Evolutionary conservation across 2,797 vertebrate genomes (phyloP), one percentile per base, ranked within the genome.

Genomic region (Siniperca obscura): DNA sequence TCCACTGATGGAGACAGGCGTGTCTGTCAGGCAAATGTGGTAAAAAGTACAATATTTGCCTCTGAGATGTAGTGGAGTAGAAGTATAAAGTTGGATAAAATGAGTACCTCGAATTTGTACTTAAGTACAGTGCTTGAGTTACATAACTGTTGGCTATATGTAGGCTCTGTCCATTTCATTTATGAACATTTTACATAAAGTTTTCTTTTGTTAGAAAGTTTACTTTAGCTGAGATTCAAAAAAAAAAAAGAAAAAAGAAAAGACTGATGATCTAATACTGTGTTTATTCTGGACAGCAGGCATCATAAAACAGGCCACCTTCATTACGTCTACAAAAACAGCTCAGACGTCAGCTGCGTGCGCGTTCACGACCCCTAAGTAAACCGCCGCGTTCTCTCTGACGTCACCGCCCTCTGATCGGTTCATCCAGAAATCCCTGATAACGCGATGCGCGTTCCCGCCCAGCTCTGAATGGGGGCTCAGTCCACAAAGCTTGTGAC

Each of bases 371-470:
- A n/a, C 38, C 17, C 2, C 1, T 22, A 46, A 14, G 73, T 70
- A 42, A 62, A 62, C 42, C 25, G 11, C 36, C 56, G 66, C 80
- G 81, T 65, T 19, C 70, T 46, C 78, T 84, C 74, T 91, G 93
- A 93, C 92, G 94, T 93, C 92, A 93, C 57, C 67, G 70, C 81
- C 84, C 65, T 79, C 74, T 60, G 88, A 87, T 90, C 36, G 36
- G 36, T 36, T 36, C 82, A 78, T 66, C 83, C 87, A 5, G 91
- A 94, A 94, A 93, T 91, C 92, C 92, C 92, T 74, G 87, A 89
- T 87, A 92, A 93, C 83, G 84, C 87, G 88, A 27, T 7, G 93
- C 93, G 91, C 92, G 93, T 76, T 86, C 89, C 81, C 91, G 91
- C 81, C 81, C 69, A 2, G 60, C 85, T 86, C 75, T 92, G 92